Conservation (phyloP, 2,113 vertebrate genomes). For the Hydrolagus affinis region DNA sequence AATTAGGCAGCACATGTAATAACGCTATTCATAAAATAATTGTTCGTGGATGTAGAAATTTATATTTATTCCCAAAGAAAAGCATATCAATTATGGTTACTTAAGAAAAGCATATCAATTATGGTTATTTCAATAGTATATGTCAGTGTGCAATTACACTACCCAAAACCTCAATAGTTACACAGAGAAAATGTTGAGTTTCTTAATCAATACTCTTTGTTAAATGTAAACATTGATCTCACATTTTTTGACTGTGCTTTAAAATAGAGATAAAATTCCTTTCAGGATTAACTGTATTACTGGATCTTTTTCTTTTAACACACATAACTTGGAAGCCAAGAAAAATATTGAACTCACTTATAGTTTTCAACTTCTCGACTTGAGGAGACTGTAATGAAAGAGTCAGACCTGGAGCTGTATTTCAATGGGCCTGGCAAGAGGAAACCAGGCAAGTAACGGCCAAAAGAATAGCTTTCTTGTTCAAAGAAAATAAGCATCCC, state of each 20-base stretch:
- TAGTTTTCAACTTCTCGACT: constrained; percentile 84
- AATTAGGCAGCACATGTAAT: neutral
- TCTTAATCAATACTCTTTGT: neutral
- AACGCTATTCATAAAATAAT: neutral
- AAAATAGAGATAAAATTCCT: neutral
- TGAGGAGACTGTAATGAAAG: constrained; percentile 88
- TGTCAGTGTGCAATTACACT: neutral
- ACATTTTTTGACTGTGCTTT: neutral
- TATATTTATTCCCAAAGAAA: constrained; percentile 21
- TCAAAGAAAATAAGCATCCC: constrained; percentile 97
- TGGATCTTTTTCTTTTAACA: neutral
- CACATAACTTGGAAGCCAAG: neutral
- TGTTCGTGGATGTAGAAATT: neutral
- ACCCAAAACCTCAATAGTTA: neutral
- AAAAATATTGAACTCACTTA: constrained; percentile 61
- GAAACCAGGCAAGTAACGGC: constrained; percentile 83
- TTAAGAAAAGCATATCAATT: constrained; percentile 34
- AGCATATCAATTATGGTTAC: constrained; percentile 35
- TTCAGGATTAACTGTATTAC: neutral
- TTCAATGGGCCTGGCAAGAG: constrained; percentile 82
- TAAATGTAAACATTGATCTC: neutral
- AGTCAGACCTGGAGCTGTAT: constrained; percentile 81
- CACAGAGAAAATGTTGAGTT: neutral
- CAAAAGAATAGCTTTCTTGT: constrained; percentile 91
- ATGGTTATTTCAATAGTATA: constrained; percentile 33